These are phyloP conservation scores for Eospalax fontanierii DNA, from an alignment of 2,797 vertebrate genomes.

Conservation along the genomic window DNA sequence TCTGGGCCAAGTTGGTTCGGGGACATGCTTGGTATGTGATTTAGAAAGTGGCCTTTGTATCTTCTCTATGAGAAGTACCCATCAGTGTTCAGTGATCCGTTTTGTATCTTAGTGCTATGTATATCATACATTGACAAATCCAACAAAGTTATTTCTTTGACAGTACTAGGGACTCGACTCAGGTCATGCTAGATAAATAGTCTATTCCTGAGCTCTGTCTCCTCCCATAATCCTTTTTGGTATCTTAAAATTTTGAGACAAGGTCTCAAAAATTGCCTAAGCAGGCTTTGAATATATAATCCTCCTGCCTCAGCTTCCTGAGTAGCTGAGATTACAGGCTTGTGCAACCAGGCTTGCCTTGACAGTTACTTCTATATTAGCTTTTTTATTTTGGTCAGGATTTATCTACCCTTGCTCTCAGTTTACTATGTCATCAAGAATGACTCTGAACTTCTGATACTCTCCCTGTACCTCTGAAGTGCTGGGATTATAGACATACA, in stretches of 20 bases:
- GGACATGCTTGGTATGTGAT: neutral
- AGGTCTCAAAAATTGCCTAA: too few relatives aligned
- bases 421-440: too few relatives aligned
- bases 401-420: too few relatives aligned
- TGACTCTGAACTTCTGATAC: too few relatives aligned
- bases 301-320: too few relatives aligned
- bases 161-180: neutral
- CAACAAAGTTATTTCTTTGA: constrained; percentile 11
- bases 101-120: neutral
- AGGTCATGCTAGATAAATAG: neutral
- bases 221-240: neutral
- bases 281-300: too few relatives aligned
- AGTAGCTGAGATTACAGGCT: too few relatives aligned
- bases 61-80: neutral
- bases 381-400: too few relatives aligned
- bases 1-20: neutral
- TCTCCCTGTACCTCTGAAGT: too few relatives aligned
- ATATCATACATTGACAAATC: neutral
- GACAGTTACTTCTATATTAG: too few relatives aligned
- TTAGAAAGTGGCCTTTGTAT: neutral
- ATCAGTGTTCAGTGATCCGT: neutral
- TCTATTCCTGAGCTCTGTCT: neutral
- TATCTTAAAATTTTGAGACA: neutral
- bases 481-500: too few relatives aligned
- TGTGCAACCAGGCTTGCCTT: too few relatives aligned